phyloP scores from a whole-genome alignment of 2,797 vertebrate species.

The Dallia pectoralis region DNA sequence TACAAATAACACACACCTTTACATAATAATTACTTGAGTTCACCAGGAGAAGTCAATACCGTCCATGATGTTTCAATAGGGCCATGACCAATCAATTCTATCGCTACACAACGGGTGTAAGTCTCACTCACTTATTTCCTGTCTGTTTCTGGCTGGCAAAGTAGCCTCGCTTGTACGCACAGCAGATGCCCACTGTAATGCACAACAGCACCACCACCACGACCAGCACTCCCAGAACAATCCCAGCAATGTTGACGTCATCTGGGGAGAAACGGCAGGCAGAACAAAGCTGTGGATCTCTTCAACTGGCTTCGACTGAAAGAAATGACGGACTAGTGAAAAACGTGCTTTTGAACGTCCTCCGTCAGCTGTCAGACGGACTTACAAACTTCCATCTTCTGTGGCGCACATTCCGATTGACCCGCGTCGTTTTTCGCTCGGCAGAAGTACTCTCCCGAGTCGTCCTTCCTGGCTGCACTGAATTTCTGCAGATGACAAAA shows the following conservation, averaged over 20 bases:
- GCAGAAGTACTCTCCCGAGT: slow-evolving; percentile 90
- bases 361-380: slow-evolving; percentile 41
- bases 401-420: slow-evolving; percentile 81
- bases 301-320: background rate
- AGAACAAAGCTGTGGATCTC: background rate
- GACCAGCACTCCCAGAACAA: slow-evolving; percentile 88
- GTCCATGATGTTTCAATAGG: background rate
- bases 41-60: background rate
- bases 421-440: slow-evolving; percentile 90
- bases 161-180: slow-evolving; percentile 91
- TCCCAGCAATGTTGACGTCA: slow-evolving; percentile 89
- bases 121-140: slow-evolving; percentile 83
- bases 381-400: slow-evolving; percentile 98
- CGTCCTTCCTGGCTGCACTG: slow-evolving; percentile 85
- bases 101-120: background rate
- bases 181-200: slow-evolving; percentile 91
- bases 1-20: background rate
- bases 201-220: slow-evolving; percentile 85
- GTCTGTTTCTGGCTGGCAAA: slow-evolving; percentile 84
- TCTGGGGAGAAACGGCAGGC: slow-evolving; percentile 70
- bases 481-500: slow-evolving; percentile 77
- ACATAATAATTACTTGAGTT: background rate
- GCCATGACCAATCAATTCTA: background rate
- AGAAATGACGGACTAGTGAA: background rate
- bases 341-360: background rate